Conservation (phyloP, 2,888 invertebrate species). For the Pyrocoelia pectoralis region DNA sequence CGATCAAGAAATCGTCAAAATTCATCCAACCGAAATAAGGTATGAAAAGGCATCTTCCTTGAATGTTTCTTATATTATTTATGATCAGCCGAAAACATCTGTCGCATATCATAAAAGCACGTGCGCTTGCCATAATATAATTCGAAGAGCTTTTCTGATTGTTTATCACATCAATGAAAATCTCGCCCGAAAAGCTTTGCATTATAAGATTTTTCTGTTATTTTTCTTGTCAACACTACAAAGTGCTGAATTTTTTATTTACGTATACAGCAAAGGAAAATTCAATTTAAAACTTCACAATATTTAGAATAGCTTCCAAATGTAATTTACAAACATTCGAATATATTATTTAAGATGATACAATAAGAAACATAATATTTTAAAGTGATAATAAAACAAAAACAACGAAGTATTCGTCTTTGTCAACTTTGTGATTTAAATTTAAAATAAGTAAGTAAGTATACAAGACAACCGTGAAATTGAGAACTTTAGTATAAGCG, state of each 20-base stretch:
- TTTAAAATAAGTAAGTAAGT: constrained; percentile 14
- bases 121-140: constrained; percentile 43
- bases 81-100: constrained; percentile 50
- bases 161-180: constrained; percentile 18
- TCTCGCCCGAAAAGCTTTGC: background rate
- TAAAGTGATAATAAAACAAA: background rate
- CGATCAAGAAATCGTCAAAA: constrained; percentile 48
- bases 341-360: background rate
- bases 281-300: background rate
- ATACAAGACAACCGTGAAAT: constrained; percentile 20
- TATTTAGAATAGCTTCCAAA: background rate
- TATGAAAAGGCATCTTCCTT: constrained; percentile 51
- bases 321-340: too few species aligned
- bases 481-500: constrained; percentile 18
- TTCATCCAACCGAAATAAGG: constrained; percentile 50
- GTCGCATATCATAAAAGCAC: constrained; percentile 44
- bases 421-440: constrained; percentile 18
- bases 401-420: background rate
- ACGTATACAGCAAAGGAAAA: background rate
- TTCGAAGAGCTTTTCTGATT: too few species aligned
- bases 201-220: background rate
- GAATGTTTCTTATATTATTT: constrained; percentile 54
- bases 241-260: background rate
- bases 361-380: background rate
- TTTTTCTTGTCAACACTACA: background rate